phyloP scores from a whole-genome alignment of 2,888 invertebrate species.

The Drosophila birchii region DNA sequence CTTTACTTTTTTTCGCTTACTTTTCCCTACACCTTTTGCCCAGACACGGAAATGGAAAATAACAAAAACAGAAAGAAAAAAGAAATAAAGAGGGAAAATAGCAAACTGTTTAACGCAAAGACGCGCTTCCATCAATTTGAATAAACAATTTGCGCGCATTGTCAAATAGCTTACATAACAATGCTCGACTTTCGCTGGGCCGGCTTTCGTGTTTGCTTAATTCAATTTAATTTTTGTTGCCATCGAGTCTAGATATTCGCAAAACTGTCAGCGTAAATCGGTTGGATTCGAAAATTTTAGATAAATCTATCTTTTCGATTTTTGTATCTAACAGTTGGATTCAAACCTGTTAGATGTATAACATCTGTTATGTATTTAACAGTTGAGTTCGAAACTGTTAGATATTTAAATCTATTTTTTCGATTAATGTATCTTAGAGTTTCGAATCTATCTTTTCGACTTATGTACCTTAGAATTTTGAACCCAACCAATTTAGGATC shows the following conservation, averaged over 20 bases:
- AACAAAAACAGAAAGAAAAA: not conserved
- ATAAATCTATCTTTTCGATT: not conserved
- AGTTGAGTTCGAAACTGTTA: too few species aligned
- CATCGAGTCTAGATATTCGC: slow-evolving; percentile 3
- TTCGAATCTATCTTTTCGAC: too few species aligned
- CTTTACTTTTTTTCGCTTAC: not conserved
- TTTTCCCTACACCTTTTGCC: slow-evolving; percentile 25
- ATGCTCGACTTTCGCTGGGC: slow-evolving; percentile 25
- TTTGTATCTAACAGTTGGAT: too few species aligned
- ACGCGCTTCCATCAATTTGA: slow-evolving; percentile 62
- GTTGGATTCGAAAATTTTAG: slow-evolving; percentile 3
- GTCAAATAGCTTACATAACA: slow-evolving; percentile 61
- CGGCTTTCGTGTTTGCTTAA: slow-evolving; percentile 30
- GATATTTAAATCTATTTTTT: too few species aligned
- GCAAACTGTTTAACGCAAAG: slow-evolving; percentile 56
- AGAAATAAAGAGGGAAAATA: slow-evolving; percentile 2
- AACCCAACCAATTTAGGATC: not conserved
- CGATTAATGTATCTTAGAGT: too few species aligned
- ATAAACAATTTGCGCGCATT: slow-evolving; percentile 68
- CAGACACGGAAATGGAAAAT: slow-evolving; percentile 52
- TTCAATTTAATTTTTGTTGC: slow-evolving; percentile 35
- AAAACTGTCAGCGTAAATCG: slow-evolving; percentile 30
- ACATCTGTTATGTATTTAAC: too few species aligned
- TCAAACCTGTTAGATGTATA: too few species aligned
- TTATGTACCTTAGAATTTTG: too few species aligned